Evolutionary conservation across 2,797 vertebrate species (phyloP), one percentile per base, ranked within the genome.

Genomic region (Acipenser oxyrinchus): DNA sequence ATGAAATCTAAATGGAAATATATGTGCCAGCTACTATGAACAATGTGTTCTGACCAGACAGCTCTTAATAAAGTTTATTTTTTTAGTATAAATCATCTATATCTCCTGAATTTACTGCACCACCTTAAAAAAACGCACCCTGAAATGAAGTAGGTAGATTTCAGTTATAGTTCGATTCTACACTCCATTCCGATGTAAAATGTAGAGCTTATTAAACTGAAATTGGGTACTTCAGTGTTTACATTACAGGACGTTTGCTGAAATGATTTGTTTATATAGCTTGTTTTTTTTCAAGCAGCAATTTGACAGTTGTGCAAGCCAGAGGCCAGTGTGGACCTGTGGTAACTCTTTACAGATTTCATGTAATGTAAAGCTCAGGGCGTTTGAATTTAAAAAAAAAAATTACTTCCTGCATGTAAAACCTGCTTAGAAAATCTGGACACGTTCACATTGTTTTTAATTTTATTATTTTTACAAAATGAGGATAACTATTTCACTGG

Each of bases 221-320:
- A 65, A 77, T 64, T 15, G 49, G 7, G 57, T 64, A 55, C 66
- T 74, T 79, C 73, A 77, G 65, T 82, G 82, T 85, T 84, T 81
- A 81, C 75, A 52, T 64, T 55, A 48, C 49, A 58, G 73, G 79
- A 76, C 72, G 66, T 83, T 81, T 80, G 76, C 73, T 77, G 62
- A 77, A 84, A 83, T 84, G 76, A 84, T 82, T 86, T 90, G 89
- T 90, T 91, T 91, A 88, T 70, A 71, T 66, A 78, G 72, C 65
- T 69, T 65, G 75, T 77, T 82, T 79, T 81, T 84, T 84, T 82
- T 83, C 83, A 81, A 81, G 84, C 86, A 82, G 77, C 81, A 82
- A 83, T 87, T 83, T 90, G 89, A 91, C 89, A 89, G 86, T 90
- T 87, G 85, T 86, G 85, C 76, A 88, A 87, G 73, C 88, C 89